Evolutionary conservation across 1,140 invertebrate species (phyloP).

Genomic region (Listronotus bonariensis): DNA sequence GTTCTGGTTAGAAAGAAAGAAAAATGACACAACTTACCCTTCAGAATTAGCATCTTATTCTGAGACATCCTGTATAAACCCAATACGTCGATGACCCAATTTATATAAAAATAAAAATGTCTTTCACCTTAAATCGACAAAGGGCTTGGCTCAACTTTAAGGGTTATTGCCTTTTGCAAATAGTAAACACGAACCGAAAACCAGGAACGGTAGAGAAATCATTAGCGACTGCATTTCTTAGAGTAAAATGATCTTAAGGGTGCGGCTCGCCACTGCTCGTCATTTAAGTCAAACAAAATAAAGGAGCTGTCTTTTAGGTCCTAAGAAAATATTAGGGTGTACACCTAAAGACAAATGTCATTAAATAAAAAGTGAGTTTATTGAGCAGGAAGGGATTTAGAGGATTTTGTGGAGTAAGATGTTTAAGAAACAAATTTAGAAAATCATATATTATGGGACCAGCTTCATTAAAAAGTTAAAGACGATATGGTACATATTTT

Average conservation of each 20-base stretch:
- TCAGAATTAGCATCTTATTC: no score
- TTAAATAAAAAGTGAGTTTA: neutral
- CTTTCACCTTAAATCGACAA: conserved; percentile 13
- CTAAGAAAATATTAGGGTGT: conserved; percentile 6
- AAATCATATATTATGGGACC: no score
- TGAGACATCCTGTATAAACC: no score
- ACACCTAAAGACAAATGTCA: neutral
- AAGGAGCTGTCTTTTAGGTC: conserved; percentile 21
- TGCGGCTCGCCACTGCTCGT: conserved; percentile 12
- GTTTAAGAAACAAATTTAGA: conserved; percentile 3
- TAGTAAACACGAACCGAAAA: conserved; percentile 17
- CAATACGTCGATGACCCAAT: no score
- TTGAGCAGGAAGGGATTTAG: no score
- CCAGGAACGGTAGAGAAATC: conserved; percentile 17
- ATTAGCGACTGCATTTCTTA: conserved; percentile 29
- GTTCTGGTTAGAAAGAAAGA: no score
- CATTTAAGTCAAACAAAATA: conserved; percentile 21
- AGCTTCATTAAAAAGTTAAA: no score
- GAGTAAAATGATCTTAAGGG: conserved; percentile 28
- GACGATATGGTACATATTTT: no score
- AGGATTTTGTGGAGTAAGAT: no score
- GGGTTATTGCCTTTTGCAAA: conserved; percentile 29
- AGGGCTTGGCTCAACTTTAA: conserved; percentile 19
- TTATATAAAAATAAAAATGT: conserved; percentile 10
- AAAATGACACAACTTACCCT: no score